phyloP scores from a whole-genome alignment of 2,797 vertebrate genomes.

The Decapterus maruadsi region DNA sequence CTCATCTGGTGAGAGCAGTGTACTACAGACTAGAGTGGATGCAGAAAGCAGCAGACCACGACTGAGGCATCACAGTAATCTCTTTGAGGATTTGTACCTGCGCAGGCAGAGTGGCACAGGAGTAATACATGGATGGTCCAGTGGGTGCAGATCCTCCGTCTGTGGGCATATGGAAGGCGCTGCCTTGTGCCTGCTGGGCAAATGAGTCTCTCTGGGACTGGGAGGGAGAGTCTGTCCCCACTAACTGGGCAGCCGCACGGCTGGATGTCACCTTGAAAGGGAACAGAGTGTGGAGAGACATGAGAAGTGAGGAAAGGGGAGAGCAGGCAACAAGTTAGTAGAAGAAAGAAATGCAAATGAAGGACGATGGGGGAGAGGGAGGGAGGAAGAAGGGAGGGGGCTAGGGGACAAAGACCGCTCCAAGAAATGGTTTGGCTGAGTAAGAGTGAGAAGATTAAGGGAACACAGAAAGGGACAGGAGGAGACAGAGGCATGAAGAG shows the following conservation, averaged over 20 bases:
- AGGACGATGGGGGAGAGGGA: too few relatives aligned
- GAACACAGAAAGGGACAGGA: not conserved
- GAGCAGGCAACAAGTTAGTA: not conserved
- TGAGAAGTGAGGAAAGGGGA: not conserved
- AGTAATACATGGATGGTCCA: conserved; percentile 90
- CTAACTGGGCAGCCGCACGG: conserved; percentile 90
- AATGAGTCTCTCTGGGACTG: conserved; percentile 92
- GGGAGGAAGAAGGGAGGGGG: not conserved
- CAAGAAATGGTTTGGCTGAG: not conserved
- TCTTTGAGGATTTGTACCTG: conserved; percentile 74
- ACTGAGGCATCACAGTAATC: conserved; percentile 16
- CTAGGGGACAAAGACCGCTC: not conserved
- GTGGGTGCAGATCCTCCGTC: conserved; percentile 82
- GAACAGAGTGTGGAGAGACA: conserved; percentile 13
- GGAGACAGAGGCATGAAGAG: not conserved
- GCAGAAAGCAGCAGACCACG: not conserved
- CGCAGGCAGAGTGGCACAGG: conserved; percentile 95
- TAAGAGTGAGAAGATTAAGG: not conserved
- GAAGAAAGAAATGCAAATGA: conserved; percentile 15
- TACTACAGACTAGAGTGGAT: not conserved
- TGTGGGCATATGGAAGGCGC: conserved; percentile 95
- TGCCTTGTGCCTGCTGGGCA: conserved; percentile 92
- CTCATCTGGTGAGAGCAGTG: not conserved
- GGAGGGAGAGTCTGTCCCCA: conserved; percentile 84
- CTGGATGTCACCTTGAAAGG: conserved; percentile 88